Conservation (phyloP, 1,140 invertebrate genomes). For the Pristionchus pacificus region DNA sequence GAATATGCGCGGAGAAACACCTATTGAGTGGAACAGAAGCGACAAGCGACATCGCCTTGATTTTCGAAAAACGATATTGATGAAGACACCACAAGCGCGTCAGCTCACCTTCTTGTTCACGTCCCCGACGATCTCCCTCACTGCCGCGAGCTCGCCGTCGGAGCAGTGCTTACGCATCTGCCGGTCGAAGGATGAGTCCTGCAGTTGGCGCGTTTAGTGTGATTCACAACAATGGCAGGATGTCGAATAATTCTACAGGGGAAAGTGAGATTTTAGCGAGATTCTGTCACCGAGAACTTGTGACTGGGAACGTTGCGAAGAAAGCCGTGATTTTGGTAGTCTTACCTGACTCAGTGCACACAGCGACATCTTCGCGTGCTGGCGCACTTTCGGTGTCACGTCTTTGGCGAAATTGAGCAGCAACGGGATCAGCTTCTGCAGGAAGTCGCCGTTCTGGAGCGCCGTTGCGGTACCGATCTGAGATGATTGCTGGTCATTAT, state of each 20-base stretch:
- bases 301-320: too few species aligned
- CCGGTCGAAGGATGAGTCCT: constrained; percentile 27
- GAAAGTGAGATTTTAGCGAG: too few species aligned
- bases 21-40: too few species aligned
- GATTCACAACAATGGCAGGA: too few species aligned
- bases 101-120: constrained; percentile 27
- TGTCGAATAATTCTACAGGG: too few species aligned
- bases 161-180: constrained; percentile 27
- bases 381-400: constrained; percentile 26
- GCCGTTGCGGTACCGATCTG: not conserved
- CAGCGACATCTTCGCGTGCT: constrained; percentile 20
- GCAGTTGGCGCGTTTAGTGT: not conserved
- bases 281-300: too few species aligned
- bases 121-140: constrained; percentile 23
- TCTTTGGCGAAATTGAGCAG: constrained; percentile 22
- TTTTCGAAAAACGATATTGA: too few species aligned
- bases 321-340: too few species aligned
- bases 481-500: not conserved
- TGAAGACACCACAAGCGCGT: too few species aligned
- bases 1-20: too few species aligned
- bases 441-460: not conserved
- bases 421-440: constrained; percentile 7
- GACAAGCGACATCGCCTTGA: too few species aligned
- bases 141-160: constrained; percentile 13
- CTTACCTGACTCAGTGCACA: constrained; percentile 13